Evolutionary conservation across 1,140 invertebrate species (phyloP).

Genomic region (Steinernema feltiae): DNA sequence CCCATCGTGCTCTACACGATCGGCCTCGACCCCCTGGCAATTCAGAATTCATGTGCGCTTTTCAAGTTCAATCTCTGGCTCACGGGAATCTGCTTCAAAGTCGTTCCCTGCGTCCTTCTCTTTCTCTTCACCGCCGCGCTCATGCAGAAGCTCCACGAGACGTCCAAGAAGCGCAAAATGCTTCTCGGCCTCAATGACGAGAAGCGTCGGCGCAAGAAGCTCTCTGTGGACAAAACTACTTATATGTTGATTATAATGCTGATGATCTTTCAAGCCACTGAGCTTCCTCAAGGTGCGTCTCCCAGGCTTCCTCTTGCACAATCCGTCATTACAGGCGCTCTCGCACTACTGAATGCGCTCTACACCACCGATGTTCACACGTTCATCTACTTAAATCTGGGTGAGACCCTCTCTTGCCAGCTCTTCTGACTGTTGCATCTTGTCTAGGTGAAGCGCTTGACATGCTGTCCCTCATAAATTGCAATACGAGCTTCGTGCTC

Average conservation of each 20-base stretch:
- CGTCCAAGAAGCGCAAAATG: slow-evolving; percentile 24
- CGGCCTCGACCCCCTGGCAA: slow-evolving; percentile 21
- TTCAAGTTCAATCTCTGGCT: slow-evolving; percentile 35
- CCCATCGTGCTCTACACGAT: slow-evolving; percentile 33
- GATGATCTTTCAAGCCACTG: slow-evolving; percentile 35
- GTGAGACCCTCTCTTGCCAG: too few species aligned
- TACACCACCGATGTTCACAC: slow-evolving; percentile 34
- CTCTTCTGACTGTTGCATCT: too few species aligned
- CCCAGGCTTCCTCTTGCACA: neutral
- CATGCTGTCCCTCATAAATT: slow-evolving; percentile 36
- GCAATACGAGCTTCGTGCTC: slow-evolving; percentile 31
- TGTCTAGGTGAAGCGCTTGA: too few species aligned
- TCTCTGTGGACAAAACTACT: slow-evolving; percentile 31
- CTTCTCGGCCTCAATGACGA: slow-evolving; percentile 26
- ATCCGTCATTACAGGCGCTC: slow-evolving; percentile 15
- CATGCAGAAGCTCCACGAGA: slow-evolving; percentile 33
- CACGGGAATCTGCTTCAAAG: slow-evolving; percentile 36
- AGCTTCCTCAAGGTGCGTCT: slow-evolving; percentile 34
- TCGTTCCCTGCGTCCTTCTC: slow-evolving; percentile 28
- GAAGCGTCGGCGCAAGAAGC: slow-evolving; percentile 18
- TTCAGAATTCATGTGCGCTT: slow-evolving; percentile 23
- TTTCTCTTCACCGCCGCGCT: slow-evolving; percentile 37
- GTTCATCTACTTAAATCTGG: slow-evolving; percentile 31
- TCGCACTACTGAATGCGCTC: slow-evolving; percentile 33
- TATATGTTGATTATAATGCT: slow-evolving; percentile 40